Conservation (phyloP, 2,113 vertebrate species). For the Chloroceryle aenea region DNA sequence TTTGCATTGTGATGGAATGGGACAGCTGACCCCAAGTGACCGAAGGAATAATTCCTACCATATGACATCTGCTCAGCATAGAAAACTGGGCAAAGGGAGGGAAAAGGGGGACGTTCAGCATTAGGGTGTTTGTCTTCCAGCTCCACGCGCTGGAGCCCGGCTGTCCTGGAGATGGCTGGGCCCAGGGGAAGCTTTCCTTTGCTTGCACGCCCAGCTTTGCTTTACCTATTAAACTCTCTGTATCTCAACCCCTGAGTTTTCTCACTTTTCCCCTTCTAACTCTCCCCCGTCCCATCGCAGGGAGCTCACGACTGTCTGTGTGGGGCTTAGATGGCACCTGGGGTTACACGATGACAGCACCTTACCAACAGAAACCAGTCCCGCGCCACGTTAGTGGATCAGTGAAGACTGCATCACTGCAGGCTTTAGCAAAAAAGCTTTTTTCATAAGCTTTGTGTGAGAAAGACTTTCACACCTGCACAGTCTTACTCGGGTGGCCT, state of each 20-base stretch:
- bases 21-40: background rate
- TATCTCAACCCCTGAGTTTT: background rate
- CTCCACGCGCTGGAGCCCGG: background rate
- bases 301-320: background rate
- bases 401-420: background rate
- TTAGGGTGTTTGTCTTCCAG: fast-evolving
- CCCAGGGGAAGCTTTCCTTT: background rate
- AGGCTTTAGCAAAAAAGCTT: background rate
- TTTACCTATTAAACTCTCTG: background rate
- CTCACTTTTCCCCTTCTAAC: background rate
- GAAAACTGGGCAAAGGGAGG: background rate
- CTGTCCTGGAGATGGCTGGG: background rate
- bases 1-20: background rate
- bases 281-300: background rate
- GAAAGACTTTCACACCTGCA: background rate
- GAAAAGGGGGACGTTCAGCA: no score
- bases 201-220: fast-evolving
- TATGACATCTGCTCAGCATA: background rate
- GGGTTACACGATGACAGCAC: background rate
- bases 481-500: background rate
- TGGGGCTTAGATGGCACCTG: background rate
- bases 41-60: background rate
- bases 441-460: background rate
- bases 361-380: background rate
- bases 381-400: background rate